Evolutionary conservation across 2,888 invertebrate species (phyloP).

Genomic region (Lucinisca nassula): DNA sequence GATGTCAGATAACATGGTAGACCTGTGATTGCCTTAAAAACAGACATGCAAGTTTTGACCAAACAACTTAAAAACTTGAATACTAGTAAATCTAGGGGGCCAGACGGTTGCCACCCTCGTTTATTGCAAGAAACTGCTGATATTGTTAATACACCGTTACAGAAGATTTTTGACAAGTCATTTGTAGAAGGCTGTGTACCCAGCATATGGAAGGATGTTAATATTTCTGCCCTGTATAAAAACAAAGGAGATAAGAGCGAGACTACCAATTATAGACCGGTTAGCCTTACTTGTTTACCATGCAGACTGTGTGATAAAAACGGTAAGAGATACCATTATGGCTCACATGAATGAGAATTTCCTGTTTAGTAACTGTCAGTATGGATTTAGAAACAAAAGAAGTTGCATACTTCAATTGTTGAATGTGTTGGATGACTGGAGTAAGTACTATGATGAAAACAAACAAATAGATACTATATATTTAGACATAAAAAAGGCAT

Average conservation of each 20-base stretch:
- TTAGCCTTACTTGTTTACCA: background rate
- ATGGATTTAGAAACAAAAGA: conserved; percentile 23
- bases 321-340: background rate
- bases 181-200: background rate
- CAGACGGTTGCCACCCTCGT: background rate
- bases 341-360: background rate
- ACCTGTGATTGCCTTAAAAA: background rate
- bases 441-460: background rate
- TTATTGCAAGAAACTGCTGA: background rate
- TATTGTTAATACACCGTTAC: background rate
- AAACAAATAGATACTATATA: background rate
- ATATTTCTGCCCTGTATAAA: background rate
- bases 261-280: no score
- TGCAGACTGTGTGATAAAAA: background rate
- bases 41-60: no score
- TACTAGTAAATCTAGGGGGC: background rate
- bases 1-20: no score
- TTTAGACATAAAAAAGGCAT: conserved; percentile 15
- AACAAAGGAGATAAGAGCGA: conserved; percentile 21
- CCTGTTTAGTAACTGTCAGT: conserved; percentile 18
- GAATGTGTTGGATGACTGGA: background rate
- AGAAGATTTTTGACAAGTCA: background rate
- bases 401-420: no score
- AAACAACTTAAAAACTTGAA: no score
- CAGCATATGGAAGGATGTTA: conserved; percentile 11